Evolutionary conservation across 1,140 invertebrate species (phyloP), one percentile per base, ranked within the genome.

Genomic region (Trypoxylus dichotomus): DNA sequence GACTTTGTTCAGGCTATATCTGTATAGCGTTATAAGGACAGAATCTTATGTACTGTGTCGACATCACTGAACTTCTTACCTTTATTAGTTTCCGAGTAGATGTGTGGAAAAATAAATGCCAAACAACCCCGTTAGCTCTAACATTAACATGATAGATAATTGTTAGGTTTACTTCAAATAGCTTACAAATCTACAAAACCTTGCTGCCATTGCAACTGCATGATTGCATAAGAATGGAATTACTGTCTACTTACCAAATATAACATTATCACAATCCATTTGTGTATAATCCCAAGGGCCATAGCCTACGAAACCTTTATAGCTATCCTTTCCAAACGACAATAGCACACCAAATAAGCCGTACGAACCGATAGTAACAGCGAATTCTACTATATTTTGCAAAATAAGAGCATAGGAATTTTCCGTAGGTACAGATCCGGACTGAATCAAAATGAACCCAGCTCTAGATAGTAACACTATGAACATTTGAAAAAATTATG

Each of bases 351-450:
- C 82, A 11, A 81, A 29, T 24, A 81, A 75, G 21, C 76, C 77
- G 76, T 82, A 83, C 1, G 79, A 80, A 27, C 78, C 73, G 37
- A 80, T 76, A 7, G 79, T 42, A 15, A 78, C 76, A 2, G 80
- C 79, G 41, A 83, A 82, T 75, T 83, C 82, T 15, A 83, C 68
- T 3, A 83, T 78, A 77, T 83, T 83, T 60, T 80, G 75, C 25
- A 83, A 76, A 21, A 81, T 47, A 21, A 82, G 81, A 37, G 74
- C 79, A 41, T 79, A 83, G 13, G 79, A 76, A 72, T 83, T 80
- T 79, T 82, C 80, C 3, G 79, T 79, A 13, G 82, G 82, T 47
- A 83, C 79, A 37, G 77, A 80, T 74, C 81, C 81, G 10, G 78
- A 21, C 76, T 83, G 80, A 8, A 82, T 74, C 19, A 82, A 37